Evolutionary conservation across 2,113 vertebrate species (phyloP).

Genomic region (Beaufortia kweichowensis): DNA sequence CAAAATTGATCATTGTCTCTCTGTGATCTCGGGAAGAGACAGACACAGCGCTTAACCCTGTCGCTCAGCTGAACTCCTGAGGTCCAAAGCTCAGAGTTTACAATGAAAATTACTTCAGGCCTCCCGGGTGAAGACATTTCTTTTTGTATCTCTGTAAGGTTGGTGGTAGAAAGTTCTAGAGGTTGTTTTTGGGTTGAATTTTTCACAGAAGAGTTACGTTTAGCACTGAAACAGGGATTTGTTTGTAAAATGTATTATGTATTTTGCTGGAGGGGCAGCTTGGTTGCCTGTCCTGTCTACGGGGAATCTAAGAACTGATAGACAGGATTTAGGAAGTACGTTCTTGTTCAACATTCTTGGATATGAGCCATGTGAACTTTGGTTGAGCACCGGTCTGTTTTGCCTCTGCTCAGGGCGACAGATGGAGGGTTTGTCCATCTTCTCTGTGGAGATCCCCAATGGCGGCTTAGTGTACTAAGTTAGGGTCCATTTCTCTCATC

Average conservation of each 20-base stretch:
- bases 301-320: background rate
- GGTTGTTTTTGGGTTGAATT: background rate
- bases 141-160: background rate
- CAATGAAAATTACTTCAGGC: constrained; percentile 1
- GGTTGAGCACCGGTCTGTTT: constrained; percentile 4
- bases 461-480: background rate
- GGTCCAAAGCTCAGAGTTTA: background rate
- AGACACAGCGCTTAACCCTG: constrained; percentile 36
- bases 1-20: constrained; percentile 38
- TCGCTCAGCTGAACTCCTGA: constrained; percentile 36
- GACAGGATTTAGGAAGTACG: background rate
- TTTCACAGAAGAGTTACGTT: background rate
- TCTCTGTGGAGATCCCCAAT: constrained; percentile 1
- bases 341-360: background rate
- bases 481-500: background rate
- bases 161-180: background rate
- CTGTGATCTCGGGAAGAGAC: constrained; percentile 31
- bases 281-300: background rate
- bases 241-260: background rate
- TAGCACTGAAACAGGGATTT: background rate
- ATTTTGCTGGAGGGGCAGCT: background rate
- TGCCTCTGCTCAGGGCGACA: background rate
- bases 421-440: constrained; percentile 20
- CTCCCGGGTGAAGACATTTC: background rate
- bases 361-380: background rate